Conservation (phyloP, 1,140 invertebrate genomes). For the Hyles euphorbiae region DNA sequence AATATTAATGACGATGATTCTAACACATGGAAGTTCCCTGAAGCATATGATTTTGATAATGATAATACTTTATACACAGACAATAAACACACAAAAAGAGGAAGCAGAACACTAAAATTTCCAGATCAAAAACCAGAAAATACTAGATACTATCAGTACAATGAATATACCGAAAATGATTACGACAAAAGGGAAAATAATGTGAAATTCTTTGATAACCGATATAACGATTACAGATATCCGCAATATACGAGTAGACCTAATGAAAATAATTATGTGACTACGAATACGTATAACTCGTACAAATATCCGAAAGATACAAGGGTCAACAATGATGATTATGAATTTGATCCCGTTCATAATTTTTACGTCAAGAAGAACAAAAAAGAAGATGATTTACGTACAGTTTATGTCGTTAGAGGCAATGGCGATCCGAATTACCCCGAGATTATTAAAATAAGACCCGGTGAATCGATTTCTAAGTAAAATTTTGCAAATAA, state of each 20-base stretch:
- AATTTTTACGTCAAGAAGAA: constrained; percentile 19
- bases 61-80: constrained; percentile 9
- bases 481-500: not conserved
- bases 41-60: constrained; percentile 12
- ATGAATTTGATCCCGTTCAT: constrained; percentile 19
- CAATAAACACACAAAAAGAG: constrained; percentile 1
- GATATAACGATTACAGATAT: constrained; percentile 1
- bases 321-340: constrained; percentile 10
- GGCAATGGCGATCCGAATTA: constrained; percentile 59
- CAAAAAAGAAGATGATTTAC: constrained; percentile 22
- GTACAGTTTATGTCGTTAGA: constrained; percentile 54
- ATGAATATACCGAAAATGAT: constrained; percentile 16
- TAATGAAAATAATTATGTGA: constrained; percentile 1
- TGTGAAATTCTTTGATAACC: constrained; percentile 30
- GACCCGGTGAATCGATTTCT: constrained; percentile 29
- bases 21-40: constrained; percentile 42
- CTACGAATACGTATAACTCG: constrained; percentile 16
- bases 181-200: constrained; percentile 31
- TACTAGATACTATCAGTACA: constrained; percentile 9
- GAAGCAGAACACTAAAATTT: constrained; percentile 14
- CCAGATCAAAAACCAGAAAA: constrained; percentile 15
- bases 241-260: too few relatives aligned
- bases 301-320: constrained; percentile 11
- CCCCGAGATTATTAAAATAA: constrained; percentile 53
- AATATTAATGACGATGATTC: constrained; percentile 14